Evolutionary conservation across 2,888 invertebrate species (phyloP).

Genomic region (Gortyna flavago): DNA sequence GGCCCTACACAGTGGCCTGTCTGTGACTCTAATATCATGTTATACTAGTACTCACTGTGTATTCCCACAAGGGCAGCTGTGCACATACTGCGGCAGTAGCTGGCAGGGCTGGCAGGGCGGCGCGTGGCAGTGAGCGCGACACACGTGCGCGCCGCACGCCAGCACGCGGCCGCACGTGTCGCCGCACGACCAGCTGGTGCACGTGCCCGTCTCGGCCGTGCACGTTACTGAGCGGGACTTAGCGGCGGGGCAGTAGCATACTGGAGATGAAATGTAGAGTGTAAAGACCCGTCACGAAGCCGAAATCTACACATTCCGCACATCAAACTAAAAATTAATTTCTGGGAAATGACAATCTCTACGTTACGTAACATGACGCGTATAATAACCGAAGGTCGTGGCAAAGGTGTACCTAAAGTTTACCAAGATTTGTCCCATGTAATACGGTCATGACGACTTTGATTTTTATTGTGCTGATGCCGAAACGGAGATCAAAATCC

Average conservation of each 20-base stretch:
- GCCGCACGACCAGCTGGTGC: constrained; percentile 90
- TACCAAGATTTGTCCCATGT: no score
- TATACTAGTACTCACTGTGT: constrained; percentile 55
- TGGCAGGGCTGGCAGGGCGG: constrained; percentile 93
- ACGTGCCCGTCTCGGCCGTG: constrained; percentile 68
- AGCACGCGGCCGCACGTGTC: constrained; percentile 94
- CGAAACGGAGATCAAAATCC: background rate
- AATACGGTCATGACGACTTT: no score
- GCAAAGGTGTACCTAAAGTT: no score
- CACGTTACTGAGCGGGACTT: constrained; percentile 77
- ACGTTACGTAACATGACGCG: no score
- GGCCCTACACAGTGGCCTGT: no score
- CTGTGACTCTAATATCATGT: background rate
- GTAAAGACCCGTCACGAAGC: background rate
- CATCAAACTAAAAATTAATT: background rate
- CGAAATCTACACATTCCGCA: background rate
- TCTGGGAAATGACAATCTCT: background rate
- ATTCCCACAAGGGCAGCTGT: constrained; percentile 84
- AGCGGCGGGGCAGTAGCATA: constrained; percentile 82
- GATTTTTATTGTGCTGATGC: no score
- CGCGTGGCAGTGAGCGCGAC: constrained; percentile 95
- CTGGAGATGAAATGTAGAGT: constrained; percentile 64
- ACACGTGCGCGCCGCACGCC: constrained; percentile 97
- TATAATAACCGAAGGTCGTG: no score
- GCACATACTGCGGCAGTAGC: constrained; percentile 75